Evolutionary conservation across 37 sponge, comb jelly and placozoan species (phyloP), one percentile per base, ranked within the genome.

Genomic region (Theonella swinhoei): DNA sequence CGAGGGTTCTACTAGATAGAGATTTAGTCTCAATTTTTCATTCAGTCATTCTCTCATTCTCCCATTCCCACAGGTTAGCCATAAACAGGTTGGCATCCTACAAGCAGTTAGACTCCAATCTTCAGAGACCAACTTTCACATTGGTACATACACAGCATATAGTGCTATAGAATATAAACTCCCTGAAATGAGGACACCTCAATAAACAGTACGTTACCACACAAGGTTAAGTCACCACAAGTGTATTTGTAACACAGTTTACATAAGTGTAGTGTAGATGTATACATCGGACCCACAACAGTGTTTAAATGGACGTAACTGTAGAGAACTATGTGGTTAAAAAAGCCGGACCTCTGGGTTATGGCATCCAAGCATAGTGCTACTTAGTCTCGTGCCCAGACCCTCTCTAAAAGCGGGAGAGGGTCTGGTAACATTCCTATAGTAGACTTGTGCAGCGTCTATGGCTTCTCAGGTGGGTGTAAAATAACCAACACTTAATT

Each of bases 101-200:
- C 80, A 93, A 93, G 68, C 90, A 93, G 62, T 78, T 93, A 39
- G 87, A 89, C 39, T 42, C 61, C 29, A 90, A 93, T 42, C 81
- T 93, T 35, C 74, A 72, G 22, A 81, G 83, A 32, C 94, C 89
- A 58, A 87, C 94, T 24, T 89, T 84, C 73, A 77, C 86, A 35
- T 31, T 93, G 77, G 91, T 79, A 28, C 19, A 72, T 47, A n/a
- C n/a, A n/a, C n/a, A n/a, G 78, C 20, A 17, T 33, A 33, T 63
- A 63, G 8, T 9, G 29, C 9, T 26, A 67, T 26, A 67, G 29
- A 67, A 8, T 25, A 9, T n/a, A n/a, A n/a, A n/a, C n/a, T n/a
- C n/a, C n/a, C n/a, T n/a, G n/a, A n/a, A n/a, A n/a, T n/a, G n/a
- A 67, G 29, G 29, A 19, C n/a, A 28, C 11, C 26, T 58, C 19